Conservation (phyloP, 2,113 vertebrate genomes). For the Pteruthius melanotis region DNA sequence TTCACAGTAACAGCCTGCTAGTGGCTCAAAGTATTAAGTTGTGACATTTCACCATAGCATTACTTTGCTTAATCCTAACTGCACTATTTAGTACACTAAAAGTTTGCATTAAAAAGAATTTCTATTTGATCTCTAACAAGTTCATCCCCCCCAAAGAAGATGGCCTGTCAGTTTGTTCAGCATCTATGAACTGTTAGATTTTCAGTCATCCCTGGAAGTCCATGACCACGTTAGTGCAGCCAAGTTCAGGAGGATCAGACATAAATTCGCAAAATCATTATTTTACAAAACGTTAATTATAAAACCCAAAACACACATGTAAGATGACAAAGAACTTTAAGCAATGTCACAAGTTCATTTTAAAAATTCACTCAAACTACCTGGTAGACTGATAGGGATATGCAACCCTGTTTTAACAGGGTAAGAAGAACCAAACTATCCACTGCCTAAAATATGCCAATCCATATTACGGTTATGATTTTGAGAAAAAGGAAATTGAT, state of each 20-base stretch:
- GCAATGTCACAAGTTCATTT: neutral
- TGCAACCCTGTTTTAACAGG: neutral
- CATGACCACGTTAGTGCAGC: neutral
- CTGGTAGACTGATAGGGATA: neutral
- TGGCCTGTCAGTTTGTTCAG: neutral
- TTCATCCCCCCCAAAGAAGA: neutral
- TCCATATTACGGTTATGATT: neutral
- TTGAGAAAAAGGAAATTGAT: neutral
- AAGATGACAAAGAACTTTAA: neutral
- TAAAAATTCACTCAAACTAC: neutral
- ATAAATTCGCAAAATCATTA: neutral
- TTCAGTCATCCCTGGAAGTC: neutral
- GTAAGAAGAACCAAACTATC: neutral
- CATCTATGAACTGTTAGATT: neutral
- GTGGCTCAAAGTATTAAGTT: neutral
- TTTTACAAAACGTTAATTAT: neutral
- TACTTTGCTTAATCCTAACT: neutral
- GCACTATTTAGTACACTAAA: neutral
- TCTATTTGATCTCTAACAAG: neutral
- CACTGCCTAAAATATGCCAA: neutral
- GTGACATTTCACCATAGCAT: neutral
- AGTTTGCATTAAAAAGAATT: neutral
- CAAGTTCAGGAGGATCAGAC: neutral
- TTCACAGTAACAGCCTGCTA: neutral
- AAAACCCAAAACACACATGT: accelerated